phyloP scores from a whole-genome alignment of 1,140 invertebrate species.

The Calosoma granatense region DNA sequence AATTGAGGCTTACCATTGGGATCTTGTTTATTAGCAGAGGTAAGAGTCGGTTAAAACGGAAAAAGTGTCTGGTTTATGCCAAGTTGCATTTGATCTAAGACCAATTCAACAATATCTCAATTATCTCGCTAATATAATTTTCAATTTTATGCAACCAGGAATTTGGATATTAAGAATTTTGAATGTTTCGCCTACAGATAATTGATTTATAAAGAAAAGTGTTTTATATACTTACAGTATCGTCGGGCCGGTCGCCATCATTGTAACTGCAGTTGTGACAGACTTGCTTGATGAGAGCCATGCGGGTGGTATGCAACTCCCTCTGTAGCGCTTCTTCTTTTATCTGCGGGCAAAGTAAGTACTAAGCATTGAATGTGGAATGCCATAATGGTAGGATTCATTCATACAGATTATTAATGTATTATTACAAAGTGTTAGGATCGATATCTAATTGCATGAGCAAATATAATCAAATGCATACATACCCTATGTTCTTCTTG shows the following conservation, averaged over 20 bases:
- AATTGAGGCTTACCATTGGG: no score
- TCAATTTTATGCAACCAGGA: no score
- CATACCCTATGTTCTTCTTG: slow-evolving; percentile 65
- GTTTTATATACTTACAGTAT: slow-evolving; percentile 46
- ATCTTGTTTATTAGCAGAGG: no score
- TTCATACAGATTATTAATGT: background rate
- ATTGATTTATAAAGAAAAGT: no score
- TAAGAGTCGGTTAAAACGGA: no score
- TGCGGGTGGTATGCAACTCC: slow-evolving; percentile 58
- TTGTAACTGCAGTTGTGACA: slow-evolving; percentile 47
- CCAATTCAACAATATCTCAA: no score
- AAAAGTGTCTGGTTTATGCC: no score
- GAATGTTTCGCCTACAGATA: no score
- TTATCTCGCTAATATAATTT: no score
- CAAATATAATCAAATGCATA: background rate
- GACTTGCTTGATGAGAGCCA: slow-evolving; percentile 60
- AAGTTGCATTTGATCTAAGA: no score
- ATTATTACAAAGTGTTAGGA: no score
- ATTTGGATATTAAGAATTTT: no score
- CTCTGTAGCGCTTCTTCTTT: slow-evolving; percentile 57
- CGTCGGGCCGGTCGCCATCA: slow-evolving; percentile 44
- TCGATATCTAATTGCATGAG: background rate
- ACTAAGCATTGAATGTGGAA: slow-evolving; percentile 10
- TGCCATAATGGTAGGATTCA: background rate
- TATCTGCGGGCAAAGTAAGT: slow-evolving; percentile 39